Conservation (phyloP, 2,113 vertebrate species). For the Pterocles gutturalis region DNA sequence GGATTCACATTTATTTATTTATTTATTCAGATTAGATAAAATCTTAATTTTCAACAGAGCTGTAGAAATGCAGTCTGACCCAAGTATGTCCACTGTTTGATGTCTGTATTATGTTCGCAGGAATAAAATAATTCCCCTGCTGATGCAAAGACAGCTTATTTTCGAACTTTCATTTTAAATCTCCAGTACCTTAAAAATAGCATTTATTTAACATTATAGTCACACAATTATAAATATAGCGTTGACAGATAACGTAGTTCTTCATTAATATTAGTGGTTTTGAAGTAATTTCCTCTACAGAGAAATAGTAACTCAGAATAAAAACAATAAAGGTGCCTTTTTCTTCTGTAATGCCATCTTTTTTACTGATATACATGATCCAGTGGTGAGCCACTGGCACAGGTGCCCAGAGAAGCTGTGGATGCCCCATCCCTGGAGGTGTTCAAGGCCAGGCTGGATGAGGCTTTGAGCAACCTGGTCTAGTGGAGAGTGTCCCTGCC, state of each 20-base stretch:
- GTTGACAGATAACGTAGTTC: background rate
- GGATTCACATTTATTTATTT: background rate
- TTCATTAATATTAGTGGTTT: background rate
- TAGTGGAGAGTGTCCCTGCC: too few relatives aligned
- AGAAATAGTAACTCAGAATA: background rate
- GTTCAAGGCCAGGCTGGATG: too few relatives aligned
- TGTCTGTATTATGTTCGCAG: background rate
- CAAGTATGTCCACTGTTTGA: background rate
- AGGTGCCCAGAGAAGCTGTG: too few relatives aligned
- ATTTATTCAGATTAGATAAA: background rate
- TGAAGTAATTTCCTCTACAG: background rate
- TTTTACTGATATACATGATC: accelerated
- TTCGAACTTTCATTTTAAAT: background rate
- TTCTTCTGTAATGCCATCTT: background rate
- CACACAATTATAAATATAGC: background rate
- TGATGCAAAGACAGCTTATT: background rate
- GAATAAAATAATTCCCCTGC: background rate
- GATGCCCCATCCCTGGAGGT: too few relatives aligned
- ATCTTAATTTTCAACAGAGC: background rate
- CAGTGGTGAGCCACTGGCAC: too few relatives aligned
- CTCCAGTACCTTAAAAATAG: background rate
- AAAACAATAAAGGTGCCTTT: background rate
- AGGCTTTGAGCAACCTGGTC: too few relatives aligned
- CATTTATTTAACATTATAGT: background rate
- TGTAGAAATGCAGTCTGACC: background rate